Base-by-base conservation (phyloP, 2,113 vertebrate genomes). In the Thinocorus orbignyianus region DNA sequence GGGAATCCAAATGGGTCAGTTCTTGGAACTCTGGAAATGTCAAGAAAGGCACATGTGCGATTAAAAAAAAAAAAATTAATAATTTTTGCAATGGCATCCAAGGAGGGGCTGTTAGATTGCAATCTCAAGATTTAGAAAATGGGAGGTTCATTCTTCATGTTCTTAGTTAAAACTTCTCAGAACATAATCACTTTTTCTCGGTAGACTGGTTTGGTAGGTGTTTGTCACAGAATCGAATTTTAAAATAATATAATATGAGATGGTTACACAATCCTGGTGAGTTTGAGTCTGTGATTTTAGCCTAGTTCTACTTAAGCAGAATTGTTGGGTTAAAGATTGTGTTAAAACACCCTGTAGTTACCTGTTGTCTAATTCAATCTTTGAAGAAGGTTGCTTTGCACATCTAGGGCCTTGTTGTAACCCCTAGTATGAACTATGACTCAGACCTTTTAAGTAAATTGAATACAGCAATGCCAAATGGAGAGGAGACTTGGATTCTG, bases 1-100 rank as follows among this genome's bases (percentile, higher is more conserved):
- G 95, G 96, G 82, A 93, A 92, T 96, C 95, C 93, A 94, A 64
- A 35, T 60, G 70, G 95, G 85, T 91, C 84, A 80, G 46, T 74
- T 83, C 65, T 93, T 85, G 88, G 35, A 83, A 92, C 78, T 94
- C 81, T 87, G 74, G 52, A 85, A 94, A 70, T 72, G 93, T 42
- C 52, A 80, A 88, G 72, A 23, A 88, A 83, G 48, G 30, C n/a
- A 72, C 6, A 13, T 12, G 6, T 69, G 18, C 1, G 0, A 28
- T 76, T 85, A 12, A 90, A 96, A 96, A 95, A 94, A 92, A 33
- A 0, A 30, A 10, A 41, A 41, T 2, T 25, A 86, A 55, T 51
- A 94, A 86, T 96, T 96, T 97, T 82, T 95, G 28, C n/a, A 57
- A 20, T 90, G 66, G 13, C 54, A 88, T 42, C 31, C 52, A 70